Percentiles rank a stretch among this genome's conserved stretches.
phyloP scores from a whole-genome alignment of 2,113 vertebrate genomes.

The Cyanoramphus novaezelandiae region DNA sequence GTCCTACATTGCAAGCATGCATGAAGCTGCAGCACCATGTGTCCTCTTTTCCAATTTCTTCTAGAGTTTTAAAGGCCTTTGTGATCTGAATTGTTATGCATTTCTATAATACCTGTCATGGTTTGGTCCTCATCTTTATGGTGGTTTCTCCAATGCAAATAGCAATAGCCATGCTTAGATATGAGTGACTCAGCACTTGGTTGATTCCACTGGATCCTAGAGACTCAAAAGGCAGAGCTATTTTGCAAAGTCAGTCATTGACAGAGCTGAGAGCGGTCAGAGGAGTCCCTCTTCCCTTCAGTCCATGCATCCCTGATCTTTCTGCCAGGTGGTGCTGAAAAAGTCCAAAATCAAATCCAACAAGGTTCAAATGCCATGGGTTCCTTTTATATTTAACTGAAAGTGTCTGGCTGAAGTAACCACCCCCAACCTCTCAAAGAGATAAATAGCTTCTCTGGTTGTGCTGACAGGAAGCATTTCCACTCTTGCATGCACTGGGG shows the following conservation, averaged over 20 bases:
- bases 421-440: not conserved
- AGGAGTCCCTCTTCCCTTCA: not conserved
- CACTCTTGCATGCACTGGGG: not conserved
- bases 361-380: not conserved
- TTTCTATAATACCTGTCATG: not conserved
- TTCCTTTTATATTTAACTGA: not conserved
- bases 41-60: not conserved
- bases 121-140: not conserved
- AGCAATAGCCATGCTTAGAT: not conserved
- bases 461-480: constrained; percentile 24
- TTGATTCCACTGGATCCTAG: not conserved
- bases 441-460: not conserved
- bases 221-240: not conserved
- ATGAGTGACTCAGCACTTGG: not conserved
- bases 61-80: not conserved
- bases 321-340: not conserved
- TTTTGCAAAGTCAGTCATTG: not conserved
- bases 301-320: not conserved
- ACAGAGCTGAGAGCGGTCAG: not conserved
- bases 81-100: not conserved
- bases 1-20: not conserved
- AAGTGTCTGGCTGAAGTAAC: not conserved
- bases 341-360: not conserved
- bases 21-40: not conserved
- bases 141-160: not conserved